Evolutionary conservation across 2,888 invertebrate genomes (phyloP).

Genomic region (Ochropleura leucogaster): DNA sequence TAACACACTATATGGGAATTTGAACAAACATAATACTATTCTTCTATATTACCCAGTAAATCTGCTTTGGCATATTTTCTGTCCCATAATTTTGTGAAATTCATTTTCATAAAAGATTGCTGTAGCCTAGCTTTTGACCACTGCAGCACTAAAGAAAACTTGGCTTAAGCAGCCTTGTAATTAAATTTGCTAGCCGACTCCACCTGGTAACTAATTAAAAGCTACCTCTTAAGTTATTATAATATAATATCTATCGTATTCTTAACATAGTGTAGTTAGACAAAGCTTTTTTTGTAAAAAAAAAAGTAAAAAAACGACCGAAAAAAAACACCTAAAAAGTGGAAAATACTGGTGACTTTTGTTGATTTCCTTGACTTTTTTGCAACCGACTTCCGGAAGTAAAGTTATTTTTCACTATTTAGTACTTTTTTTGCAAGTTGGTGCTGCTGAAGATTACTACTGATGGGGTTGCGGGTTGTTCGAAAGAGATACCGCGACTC

Average conservation of each 20-base stretch:
- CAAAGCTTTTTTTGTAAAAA: too few species aligned
- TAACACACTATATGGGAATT: conserved; percentile 35
- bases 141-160: background rate
- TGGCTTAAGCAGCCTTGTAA: background rate
- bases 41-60: background rate
- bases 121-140: background rate
- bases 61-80: background rate
- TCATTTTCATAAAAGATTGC: background rate
- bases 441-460: too few species aligned
- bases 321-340: too few species aligned
- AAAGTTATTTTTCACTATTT: too few species aligned
- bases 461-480: too few species aligned
- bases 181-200: conserved; percentile 2
- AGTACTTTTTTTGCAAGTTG: too few species aligned
- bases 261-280: background rate
- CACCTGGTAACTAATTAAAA: background rate
- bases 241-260: conserved; percentile 1
- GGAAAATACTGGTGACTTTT: too few species aligned
- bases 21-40: background rate
- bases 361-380: too few species aligned
- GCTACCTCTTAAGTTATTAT: background rate
- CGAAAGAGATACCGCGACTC: too few species aligned
- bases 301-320: too few species aligned
- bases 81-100: background rate
- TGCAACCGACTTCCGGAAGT: too few species aligned